Evolutionary conservation across 2,888 invertebrate species (phyloP).

Genomic region (Sturmia bella): DNA sequence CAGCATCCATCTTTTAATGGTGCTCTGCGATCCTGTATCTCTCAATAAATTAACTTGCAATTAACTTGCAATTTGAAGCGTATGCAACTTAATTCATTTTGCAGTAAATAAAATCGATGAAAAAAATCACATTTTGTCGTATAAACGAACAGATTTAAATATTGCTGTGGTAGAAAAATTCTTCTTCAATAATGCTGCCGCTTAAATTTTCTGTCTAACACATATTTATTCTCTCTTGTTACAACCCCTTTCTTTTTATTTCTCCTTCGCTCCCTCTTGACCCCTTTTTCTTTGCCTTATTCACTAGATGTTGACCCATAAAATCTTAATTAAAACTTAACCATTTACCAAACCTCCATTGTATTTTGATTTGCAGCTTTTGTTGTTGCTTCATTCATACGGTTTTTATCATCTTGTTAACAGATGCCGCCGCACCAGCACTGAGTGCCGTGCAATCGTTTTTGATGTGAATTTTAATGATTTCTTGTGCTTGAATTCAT

Average conservation of each 20-base stretch:
- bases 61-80: no score
- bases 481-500: constrained; percentile 48
- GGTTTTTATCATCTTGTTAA: not conserved
- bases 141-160: no score
- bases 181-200: no score
- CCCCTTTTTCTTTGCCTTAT: not conserved
- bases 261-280: not conserved
- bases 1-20: no score
- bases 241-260: not conserved
- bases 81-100: no score
- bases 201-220: no score
- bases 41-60: no score
- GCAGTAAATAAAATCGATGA: no score
- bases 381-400: not conserved
- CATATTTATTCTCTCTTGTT: no score
- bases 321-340: constrained; percentile 42
- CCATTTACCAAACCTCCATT: constrained; percentile 27
- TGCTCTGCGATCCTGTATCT: no score
- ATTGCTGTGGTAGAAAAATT: no score
- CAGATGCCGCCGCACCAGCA: not conserved
- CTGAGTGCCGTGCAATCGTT: constrained; percentile 41
- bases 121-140: no score
- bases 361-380: constrained; percentile 48
- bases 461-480: constrained; percentile 26
- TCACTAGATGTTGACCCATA: constrained; percentile 16